These are phyloP conservation scores for Sisor rabdophorus DNA, from an alignment of 2,113 vertebrate genomes.

Conservation along the genomic window DNA sequence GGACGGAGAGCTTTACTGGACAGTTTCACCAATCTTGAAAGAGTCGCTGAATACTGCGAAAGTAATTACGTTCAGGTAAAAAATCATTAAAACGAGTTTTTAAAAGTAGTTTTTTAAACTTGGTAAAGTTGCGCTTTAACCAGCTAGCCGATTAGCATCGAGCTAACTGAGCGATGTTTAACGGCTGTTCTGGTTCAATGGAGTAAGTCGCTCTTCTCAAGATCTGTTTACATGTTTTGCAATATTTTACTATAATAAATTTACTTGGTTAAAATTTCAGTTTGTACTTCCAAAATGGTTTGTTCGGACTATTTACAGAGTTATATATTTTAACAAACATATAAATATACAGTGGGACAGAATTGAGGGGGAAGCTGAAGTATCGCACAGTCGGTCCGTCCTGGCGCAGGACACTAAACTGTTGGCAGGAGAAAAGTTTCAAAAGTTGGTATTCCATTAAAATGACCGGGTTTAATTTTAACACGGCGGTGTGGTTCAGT, in stretches of 20 bases:
- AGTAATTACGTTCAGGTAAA: conserved; percentile 93
- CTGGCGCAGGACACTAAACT: not conserved
- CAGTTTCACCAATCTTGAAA: conserved; percentile 86
- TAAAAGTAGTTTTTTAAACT: not conserved
- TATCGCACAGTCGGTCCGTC: not conserved
- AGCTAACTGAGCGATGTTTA: conserved; percentile 6
- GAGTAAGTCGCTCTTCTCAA: not conserved
- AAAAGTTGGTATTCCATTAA: not conserved
- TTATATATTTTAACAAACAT: too few relatives aligned
- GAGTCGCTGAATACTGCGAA: conserved; percentile 92
- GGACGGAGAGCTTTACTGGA: conserved; percentile 88
- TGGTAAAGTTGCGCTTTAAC: not conserved
- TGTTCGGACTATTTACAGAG: too few relatives aligned
- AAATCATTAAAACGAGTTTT: too few relatives aligned
- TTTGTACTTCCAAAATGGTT: not conserved
- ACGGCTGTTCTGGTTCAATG: conserved; percentile 14
- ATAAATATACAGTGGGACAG: not conserved
- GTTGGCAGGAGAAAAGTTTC: conserved; percentile 5
- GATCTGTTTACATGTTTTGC: not conserved
- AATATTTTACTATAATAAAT: not conserved
- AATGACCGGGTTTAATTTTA: not conserved
- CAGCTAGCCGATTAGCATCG: conserved; percentile 26
- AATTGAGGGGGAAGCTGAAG: not conserved
- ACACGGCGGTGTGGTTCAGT: not conserved
- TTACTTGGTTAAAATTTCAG: not conserved